phyloP scores from a whole-genome alignment of 1,140 invertebrate species.

The Triops longicaudatus region DNA sequence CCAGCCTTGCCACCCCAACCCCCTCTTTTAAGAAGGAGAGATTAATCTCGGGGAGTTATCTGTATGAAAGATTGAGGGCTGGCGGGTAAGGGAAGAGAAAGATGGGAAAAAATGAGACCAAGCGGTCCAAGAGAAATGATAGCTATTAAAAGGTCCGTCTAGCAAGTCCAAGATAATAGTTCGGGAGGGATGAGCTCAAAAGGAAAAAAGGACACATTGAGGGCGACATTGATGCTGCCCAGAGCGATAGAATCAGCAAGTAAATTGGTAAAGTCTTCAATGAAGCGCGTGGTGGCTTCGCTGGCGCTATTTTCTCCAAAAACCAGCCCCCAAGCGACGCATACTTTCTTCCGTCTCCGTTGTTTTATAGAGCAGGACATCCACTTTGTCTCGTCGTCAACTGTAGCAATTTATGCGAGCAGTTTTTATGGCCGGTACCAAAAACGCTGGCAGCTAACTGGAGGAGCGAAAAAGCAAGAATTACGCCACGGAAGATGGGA shows the following conservation, averaged over 20 bases:
- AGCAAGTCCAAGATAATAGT: neutral
- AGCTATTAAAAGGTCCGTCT: conserved; percentile 2
- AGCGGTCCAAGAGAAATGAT: neutral
- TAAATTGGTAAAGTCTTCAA: neutral
- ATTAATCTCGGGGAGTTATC: neutral
- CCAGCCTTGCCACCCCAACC: neutral
- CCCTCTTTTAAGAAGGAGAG: neutral
- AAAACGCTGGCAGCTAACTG: too few species aligned
- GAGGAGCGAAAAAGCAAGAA: neutral
- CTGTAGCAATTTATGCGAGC: conserved; percentile 1
- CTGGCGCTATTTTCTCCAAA: neutral
- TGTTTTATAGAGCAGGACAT: conserved; percentile 12
- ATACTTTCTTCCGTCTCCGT: neutral
- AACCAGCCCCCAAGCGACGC: neutral
- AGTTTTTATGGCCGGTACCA: neutral
- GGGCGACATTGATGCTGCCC: neutral
- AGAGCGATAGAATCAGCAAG: conserved; percentile 11
- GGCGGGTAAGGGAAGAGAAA: neutral
- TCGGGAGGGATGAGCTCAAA: neutral
- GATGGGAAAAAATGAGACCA: neutral
- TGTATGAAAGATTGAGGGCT: neutral
- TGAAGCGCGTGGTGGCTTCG: neutral
- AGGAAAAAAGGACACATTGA: neutral
- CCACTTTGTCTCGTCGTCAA: conserved; percentile 14
- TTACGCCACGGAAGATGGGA: neutral